Evolutionary conservation across 2,888 invertebrate genomes (phyloP).

Genomic region (Pecten maximus): DNA sequence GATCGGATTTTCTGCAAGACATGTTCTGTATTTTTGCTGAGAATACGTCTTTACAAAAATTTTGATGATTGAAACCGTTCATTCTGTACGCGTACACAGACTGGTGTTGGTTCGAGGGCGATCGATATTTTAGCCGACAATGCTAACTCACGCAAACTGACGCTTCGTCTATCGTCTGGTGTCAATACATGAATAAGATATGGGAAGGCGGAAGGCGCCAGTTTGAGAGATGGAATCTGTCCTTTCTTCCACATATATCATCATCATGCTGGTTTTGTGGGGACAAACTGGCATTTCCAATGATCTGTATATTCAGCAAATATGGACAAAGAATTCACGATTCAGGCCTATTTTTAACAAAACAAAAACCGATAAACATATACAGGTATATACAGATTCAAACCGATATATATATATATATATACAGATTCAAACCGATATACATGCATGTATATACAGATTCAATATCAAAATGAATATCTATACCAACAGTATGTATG

Average conservation of each 20-base stretch:
- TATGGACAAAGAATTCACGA: not conserved
- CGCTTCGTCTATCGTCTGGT: not conserved
- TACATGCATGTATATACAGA: too few relatives aligned
- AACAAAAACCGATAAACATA: too few relatives aligned
- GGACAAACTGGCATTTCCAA: not conserved
- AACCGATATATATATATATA: too few relatives aligned
- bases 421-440: too few relatives aligned
- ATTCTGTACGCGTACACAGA: not conserved
- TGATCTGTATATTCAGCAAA: not conserved
- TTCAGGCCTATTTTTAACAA: too few relatives aligned
- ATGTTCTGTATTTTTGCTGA: not conserved
- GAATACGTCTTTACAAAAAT: not conserved
- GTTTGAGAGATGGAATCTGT: not conserved
- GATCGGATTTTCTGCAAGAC: not conserved
- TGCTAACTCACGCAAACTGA: not conserved
- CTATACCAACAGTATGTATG: too few relatives aligned
- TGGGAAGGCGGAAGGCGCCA: not conserved
- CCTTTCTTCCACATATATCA: not conserved
- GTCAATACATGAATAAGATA: conserved; percentile 27
- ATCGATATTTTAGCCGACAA: not conserved
- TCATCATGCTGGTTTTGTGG: not conserved
- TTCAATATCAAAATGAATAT: too few relatives aligned
- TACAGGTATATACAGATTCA: too few relatives aligned
- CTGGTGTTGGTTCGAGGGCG: not conserved
- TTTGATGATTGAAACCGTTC: not conserved